A percentile compares a stretch with the other conserved stretches of the same genome.
phyloP scores from a whole-genome alignment of 2,113 vertebrate species.

The Clarias macrocephalus region DNA sequence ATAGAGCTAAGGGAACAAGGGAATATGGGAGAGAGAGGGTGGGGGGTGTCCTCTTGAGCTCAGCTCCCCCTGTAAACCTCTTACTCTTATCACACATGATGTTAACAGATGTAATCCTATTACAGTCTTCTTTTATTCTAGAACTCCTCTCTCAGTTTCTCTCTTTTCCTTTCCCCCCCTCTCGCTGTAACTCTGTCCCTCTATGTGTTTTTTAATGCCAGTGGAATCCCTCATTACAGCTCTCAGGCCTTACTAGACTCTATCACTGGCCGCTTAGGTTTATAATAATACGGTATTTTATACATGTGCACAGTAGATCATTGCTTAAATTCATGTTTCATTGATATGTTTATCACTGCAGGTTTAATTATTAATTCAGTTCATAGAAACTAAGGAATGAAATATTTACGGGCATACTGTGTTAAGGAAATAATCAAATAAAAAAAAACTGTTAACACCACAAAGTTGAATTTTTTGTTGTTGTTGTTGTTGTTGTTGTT shows the following conservation, averaged over 20 bases:
- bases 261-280: neutral
- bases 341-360: neutral
- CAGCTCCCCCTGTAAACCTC: conserved; percentile 41
- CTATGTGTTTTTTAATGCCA: conserved; percentile 5
- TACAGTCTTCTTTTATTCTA: conserved; percentile 46
- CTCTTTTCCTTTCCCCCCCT: conserved; percentile 1
- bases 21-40: conserved; percentile 29
- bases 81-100: conserved; percentile 57
- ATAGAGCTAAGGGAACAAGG: conserved; percentile 28
- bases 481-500: too few species aligned
- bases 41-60: conserved; percentile 36
- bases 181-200: conserved; percentile 14
- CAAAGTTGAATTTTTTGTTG: neutral
- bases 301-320: neutral
- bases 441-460: neutral
- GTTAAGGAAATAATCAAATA: neutral
- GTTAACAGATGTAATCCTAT: conserved; percentile 66
- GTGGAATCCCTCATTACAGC: conserved; percentile 33
- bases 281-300: neutral
- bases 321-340: neutral
- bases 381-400: neutral
- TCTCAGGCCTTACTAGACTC: neutral
- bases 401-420: neutral
- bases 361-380: neutral
- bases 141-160: conserved; percentile 5